Evolutionary conservation across 2,113 vertebrate species (phyloP), one percentile per base, ranked within the genome.

Genomic region (Neoarius graeffei): DNA sequence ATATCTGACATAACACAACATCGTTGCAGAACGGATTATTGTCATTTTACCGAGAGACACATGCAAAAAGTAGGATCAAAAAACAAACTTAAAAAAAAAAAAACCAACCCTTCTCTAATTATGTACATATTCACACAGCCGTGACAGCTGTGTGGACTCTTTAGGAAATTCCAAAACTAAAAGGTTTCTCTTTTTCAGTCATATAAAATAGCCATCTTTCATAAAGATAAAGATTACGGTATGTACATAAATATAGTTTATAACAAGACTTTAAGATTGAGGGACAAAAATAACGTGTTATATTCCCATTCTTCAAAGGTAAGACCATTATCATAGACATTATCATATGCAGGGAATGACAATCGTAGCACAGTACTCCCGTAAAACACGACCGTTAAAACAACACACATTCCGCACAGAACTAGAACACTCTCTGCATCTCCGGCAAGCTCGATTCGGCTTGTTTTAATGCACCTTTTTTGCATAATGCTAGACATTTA

Each of bases 121-220:
- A 91, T 92, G 64, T 93, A 93, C 92, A 92, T 89, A 89, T 87
- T 91, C 88, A 92, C 90, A 93, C 87, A 89, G 89, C 87, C 89
- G 79, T 89, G 89, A 91, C 11, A 50, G 42, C 91, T 83, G 88
- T 87, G 88, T 60, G 81, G 88, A 89, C 83, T 88, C 85, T 80
- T 80, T 80, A 84, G 85, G 86, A 91, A 92, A 91, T 92, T 91
- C 86, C 88, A 91, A 93, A 93, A 93, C 92, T 92, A 92, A 90
- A 90, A 91, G 89, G 86, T 90, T 89, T 91, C 84, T 92, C 90
- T 89, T 77, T 81, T 92, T 92, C 87, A 91, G 90, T 90, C 91
- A 90, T 93, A 93, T 88, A 93, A 93, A 93, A 93, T 92, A 93
- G 87, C 89, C 90, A 89, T 92, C 91, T 92, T 93, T 93, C 92